Conservation (phyloP, 2,888 invertebrate genomes). For the Ormyrus pomaceus region DNA sequence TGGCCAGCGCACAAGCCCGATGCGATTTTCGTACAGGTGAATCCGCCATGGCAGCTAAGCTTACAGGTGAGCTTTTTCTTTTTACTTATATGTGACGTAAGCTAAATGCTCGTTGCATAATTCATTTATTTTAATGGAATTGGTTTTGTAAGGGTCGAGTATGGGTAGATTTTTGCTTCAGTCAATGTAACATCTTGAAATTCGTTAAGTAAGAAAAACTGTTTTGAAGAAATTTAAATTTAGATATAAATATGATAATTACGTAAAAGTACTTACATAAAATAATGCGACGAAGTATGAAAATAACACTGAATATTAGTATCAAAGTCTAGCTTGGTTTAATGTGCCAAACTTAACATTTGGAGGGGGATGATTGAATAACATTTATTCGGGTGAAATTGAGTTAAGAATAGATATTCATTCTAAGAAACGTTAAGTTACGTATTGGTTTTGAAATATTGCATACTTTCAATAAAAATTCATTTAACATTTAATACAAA, state of each 20-base stretch:
- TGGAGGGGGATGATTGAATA: slow-evolving; percentile 36
- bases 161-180: too few species aligned
- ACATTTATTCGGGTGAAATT: slow-evolving; percentile 12
- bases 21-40: slow-evolving; percentile 74
- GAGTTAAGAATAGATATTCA: slow-evolving; percentile 10
- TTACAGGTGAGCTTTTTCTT: slow-evolving; percentile 66
- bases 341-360: slow-evolving; percentile 45
- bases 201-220: too few species aligned
- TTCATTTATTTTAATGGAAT: too few species aligned
- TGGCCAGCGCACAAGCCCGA: slow-evolving; percentile 64
- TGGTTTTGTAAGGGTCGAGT: too few species aligned
- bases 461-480: neutral
- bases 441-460: neutral
- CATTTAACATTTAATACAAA: too few species aligned
- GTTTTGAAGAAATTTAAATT: too few species aligned
- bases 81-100: neutral
- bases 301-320: slow-evolving; percentile 26
- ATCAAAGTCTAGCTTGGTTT: slow-evolving; percentile 6
- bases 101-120: too few species aligned
- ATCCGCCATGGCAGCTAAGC: slow-evolving; percentile 64
- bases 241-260: slow-evolving; percentile 28
- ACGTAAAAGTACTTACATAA: slow-evolving; percentile 51
- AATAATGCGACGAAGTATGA: slow-evolving; percentile 17
- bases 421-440: neutral
- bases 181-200: too few species aligned